Percentiles rank a stretch among this genome's conserved stretches.
Evolutionary conservation across 2,888 invertebrate genomes (phyloP).

Genomic region (Tachystola acroxantha): DNA sequence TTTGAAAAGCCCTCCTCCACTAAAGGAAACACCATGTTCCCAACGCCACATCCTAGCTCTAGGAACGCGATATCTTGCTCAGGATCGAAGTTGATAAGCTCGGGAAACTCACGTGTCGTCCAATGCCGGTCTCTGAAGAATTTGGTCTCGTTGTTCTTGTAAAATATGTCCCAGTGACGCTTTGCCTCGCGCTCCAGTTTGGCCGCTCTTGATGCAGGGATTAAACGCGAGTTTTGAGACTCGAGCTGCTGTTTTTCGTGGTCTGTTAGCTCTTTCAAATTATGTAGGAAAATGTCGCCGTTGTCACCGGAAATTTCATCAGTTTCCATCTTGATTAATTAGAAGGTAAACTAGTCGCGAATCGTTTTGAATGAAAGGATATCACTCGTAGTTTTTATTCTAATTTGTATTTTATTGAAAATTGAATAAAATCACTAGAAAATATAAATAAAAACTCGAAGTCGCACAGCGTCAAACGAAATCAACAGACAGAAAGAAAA

Average conservation of each 20-base stretch:
- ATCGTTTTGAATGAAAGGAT: neutral
- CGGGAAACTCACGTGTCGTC: conserved; percentile 96
- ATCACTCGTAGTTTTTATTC: too few species aligned
- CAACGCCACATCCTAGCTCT: conserved; percentile 97
- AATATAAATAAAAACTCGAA: too few species aligned
- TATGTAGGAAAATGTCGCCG: conserved; percentile 50
- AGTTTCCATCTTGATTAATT: conserved; percentile 43
- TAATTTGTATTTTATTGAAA: too few species aligned
- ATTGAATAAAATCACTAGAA: too few species aligned
- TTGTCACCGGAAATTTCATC: conserved; percentile 41
- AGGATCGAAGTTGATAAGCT: conserved; percentile 80
- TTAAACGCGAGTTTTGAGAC: conserved; percentile 79
- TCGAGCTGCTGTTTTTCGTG: conserved; percentile 81
- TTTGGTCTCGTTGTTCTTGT: conserved; percentile 94
- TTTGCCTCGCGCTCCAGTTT: conserved; percentile 90
- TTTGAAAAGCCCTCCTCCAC: conserved; percentile 84
- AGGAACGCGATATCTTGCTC: conserved; percentile 80
- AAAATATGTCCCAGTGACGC: conserved; percentile 97
- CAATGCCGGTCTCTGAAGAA: conserved; percentile 98
- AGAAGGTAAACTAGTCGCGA: neutral
- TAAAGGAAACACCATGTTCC: conserved; percentile 96
- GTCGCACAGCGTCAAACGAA: too few species aligned
- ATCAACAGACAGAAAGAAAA: too few species aligned
- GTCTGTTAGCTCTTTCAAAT: conserved; percentile 71
- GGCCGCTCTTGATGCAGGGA: conserved; percentile 84